Evolutionary conservation across 1,140 invertebrate genomes (phyloP).

Genomic region (Panulirus ornatus): DNA sequence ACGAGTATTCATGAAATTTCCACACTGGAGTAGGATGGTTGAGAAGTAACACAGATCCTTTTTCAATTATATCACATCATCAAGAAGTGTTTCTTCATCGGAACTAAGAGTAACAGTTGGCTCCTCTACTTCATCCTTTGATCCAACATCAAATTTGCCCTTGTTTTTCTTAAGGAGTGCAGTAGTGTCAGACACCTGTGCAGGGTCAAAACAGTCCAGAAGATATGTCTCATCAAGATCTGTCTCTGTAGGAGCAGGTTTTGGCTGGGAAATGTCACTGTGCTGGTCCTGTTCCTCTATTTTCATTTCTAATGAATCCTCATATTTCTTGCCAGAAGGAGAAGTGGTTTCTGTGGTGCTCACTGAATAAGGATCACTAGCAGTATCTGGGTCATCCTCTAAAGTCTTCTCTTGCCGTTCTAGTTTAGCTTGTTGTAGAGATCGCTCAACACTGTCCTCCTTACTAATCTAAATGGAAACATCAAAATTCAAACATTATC

Average conservation of each 20-base stretch:
- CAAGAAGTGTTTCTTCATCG: slow-evolving; percentile 38
- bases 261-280: background rate
- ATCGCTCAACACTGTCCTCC: slow-evolving; percentile 75
- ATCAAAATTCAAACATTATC: no score
- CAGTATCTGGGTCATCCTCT: slow-evolving; percentile 56
- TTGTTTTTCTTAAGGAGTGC: background rate
- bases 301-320: background rate
- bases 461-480: slow-evolving; percentile 72
- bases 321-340: background rate
- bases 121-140: background rate
- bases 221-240: slow-evolving; percentile 44
- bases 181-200: slow-evolving; percentile 12
- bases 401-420: slow-evolving; percentile 67
- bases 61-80: slow-evolving; percentile 26
- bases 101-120: background rate
- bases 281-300: background rate
- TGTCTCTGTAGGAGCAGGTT: slow-evolving; percentile 28
- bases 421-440: slow-evolving; percentile 73
- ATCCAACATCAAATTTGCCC: background rate
- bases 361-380: slow-evolving; percentile 2
- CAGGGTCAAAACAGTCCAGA: background rate
- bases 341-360: background rate
- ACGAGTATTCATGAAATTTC: no score
- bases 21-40: no score
- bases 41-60: no score